These are phyloP conservation scores for Atherinosoma microstoma DNA, from an alignment of 2,797 vertebrate genomes.

Conservation along the genomic window DNA sequence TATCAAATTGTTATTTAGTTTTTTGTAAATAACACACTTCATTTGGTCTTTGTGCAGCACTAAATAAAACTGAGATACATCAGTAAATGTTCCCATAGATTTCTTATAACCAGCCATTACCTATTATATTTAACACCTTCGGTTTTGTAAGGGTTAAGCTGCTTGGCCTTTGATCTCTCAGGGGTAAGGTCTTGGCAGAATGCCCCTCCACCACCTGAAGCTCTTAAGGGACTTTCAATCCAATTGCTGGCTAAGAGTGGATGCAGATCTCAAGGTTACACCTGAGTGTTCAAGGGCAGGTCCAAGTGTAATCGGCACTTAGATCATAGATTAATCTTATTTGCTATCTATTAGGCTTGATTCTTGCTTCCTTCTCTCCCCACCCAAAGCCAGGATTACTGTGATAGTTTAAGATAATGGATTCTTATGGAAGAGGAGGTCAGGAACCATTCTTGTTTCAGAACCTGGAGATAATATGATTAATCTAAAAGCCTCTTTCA, in stretches of 20 bases:
- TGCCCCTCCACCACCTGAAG: conserved; percentile 71
- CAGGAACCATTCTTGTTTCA: conserved; percentile 96
- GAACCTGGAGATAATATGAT: conserved; percentile 99
- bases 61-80: conserved; percentile 25
- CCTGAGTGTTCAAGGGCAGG: conserved; percentile 99
- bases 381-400: conserved; percentile 99
- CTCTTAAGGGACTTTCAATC: conserved; percentile 90
- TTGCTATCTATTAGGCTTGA: conserved; percentile 99
- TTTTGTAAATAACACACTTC: conserved; percentile 5
- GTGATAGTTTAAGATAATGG: conserved; percentile 99
- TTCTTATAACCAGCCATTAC: conserved; percentile 77
- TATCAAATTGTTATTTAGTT: neutral
- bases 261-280: conserved; percentile 99
- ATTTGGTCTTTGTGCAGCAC: conserved; percentile 39
- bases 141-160: conserved; percentile 84
- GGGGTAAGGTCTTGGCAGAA: conserved; percentile 84
- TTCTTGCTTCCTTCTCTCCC: conserved; percentile 94
- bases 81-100: conserved; percentile 68
- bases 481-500: conserved; percentile 99
- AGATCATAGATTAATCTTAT: conserved; percentile 99
- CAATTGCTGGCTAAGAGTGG: conserved; percentile 91
- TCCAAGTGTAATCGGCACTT: conserved; percentile 99
- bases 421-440: conserved; percentile 99
- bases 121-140: conserved; percentile 86
- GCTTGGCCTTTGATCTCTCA: conserved; percentile 83